Base-by-base conservation (phyloP, 2,888 invertebrate species). In the Automeris io region DNA sequence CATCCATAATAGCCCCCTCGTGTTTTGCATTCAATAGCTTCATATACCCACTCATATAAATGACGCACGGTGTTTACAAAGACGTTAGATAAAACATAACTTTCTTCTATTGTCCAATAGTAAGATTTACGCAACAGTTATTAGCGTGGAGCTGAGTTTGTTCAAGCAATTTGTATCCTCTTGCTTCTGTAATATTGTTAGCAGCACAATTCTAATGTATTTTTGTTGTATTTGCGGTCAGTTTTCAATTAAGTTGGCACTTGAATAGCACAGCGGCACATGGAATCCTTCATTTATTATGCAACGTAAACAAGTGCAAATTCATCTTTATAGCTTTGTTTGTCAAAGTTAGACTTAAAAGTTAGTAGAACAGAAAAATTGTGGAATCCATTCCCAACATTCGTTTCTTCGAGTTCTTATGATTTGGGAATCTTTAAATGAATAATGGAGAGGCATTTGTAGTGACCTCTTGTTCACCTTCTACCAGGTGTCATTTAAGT, bases 21-120 rank as follows among this genome's bases (percentile, higher is more conserved):
- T 49, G 64, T 61, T 73, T 70, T 56, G 63, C 68, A 69, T 70
- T 74, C 60, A 70, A 69, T 73, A 55, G 54, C 11, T 23, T 34
- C 19, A 34, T 16, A 24, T 23, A 13, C 29, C 13, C 29, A 16
- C 13, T 16, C 8, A 16, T 16, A 29, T 16, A 29, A 16, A 4
- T 16, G 29, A 29, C 26, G 26, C 7, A 29, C 5, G 13, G n/a
- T 29, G n/a, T n/a, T 7, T 26, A 29, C 29, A 29, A 16, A 16
- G 29, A 29, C 8, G 12, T 26, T 26, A 26, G 25, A 26, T 29
- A 38, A 39, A 25, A 34, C 5, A 35, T 37, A 42, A 46, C 58
- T 56, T 63, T 61, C 54, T 40, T 51, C 46, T 41, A 54, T 59
- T 62, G 54, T 61, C 56, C 34, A 40, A 36, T 38, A 39, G 40